A percentile compares a stretch with the other conserved stretches of the same genome.
phyloP scores from a whole-genome alignment of 2,797 vertebrate species.

The Enoplosus armatus region DNA sequence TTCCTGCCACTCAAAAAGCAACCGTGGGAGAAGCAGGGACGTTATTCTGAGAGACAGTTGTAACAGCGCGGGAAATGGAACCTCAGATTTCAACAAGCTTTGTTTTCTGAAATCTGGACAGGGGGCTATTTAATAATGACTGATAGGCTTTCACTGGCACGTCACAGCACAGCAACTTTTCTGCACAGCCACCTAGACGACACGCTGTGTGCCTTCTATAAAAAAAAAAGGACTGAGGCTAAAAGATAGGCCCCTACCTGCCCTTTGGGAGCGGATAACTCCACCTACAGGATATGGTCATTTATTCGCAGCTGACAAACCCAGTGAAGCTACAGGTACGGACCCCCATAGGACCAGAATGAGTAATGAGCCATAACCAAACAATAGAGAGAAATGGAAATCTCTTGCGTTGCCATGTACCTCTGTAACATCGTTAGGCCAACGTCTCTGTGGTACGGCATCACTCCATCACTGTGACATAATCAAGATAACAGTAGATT shows the following conservation, averaged over 20 bases:
- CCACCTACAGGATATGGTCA: conserved; percentile 43
- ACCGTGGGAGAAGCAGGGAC: conserved; percentile 24
- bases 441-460: conserved; percentile 9
- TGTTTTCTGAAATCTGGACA: conserved; percentile 40
- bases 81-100: conserved; percentile 39
- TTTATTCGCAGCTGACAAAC: conserved; percentile 51
- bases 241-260: conserved; percentile 12
- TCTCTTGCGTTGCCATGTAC: conserved; percentile 26
- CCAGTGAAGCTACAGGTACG: conserved; percentile 30
- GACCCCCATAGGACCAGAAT: conserved; percentile 22
- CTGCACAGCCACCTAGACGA: conserved; percentile 1
- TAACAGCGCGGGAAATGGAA: conserved; percentile 39
- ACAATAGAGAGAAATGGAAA: conserved; percentile 32
- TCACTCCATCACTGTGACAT: conserved; percentile 30
- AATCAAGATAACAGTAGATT: not conserved
- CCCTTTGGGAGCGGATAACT: conserved; percentile 31
- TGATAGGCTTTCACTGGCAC: conserved; percentile 36
- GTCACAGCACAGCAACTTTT: conserved; percentile 17
- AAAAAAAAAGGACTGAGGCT: conserved; percentile 8
- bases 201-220: not conserved
- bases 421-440: conserved; percentile 25
- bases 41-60: conserved; percentile 42
- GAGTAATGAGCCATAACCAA: conserved; percentile 39
- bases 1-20: conserved; percentile 55
- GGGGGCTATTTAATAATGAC: conserved; percentile 38